Evolutionary conservation across 2,113 vertebrate genomes (phyloP), one percentile per base, ranked within the genome.

Genomic region (Guaruba guarouba): DNA sequence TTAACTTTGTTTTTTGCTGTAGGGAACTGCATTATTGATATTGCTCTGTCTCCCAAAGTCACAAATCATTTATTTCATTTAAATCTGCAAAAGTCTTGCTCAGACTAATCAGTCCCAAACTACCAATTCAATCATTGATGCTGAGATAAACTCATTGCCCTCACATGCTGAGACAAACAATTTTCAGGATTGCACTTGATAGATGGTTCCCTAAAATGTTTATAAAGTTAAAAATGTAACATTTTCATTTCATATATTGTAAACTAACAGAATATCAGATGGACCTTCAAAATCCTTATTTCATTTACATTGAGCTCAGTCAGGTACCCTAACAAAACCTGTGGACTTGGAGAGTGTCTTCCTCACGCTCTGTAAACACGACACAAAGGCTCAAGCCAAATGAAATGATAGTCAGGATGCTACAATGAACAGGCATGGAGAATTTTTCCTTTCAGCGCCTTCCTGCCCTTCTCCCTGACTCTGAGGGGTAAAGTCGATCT

Each of bases 31-130:
- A 49, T 93, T 97, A 87, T 91, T 85, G 67, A 89, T 91, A 59
- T 78, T 54, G 17, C 66, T 79, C 54, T 24, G 13, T 92, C 59
- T 94, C 33, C 52, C 48, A 25, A 62, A 86, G 39, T 92, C 78
- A 91, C 82, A 93, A 96, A 94, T 96, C 61, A 88, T 43, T 95
- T 96, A 79, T 74, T 96, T 87, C 14, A 48, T 83, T 96, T 87
- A 84, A 74, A 96, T 88, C 76, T 91, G 71, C 44, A 80, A 86
- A 84, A 0, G 5, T 9, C 68, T 75, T 86, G 35, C 49, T 78
- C 37, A 82, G 57, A 86, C 22, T 68, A 84, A 94, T 91, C 77
- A 92, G 51, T 90, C 75, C 39, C 73, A 97, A 97, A 91, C n/a
- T 88, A 80, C 46, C 89, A 87, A 48, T 95, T 86, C 63, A 90